Base-by-base conservation (phyloP, 2,888 invertebrate genomes). In the Glyphotaelius pellucidus region DNA sequence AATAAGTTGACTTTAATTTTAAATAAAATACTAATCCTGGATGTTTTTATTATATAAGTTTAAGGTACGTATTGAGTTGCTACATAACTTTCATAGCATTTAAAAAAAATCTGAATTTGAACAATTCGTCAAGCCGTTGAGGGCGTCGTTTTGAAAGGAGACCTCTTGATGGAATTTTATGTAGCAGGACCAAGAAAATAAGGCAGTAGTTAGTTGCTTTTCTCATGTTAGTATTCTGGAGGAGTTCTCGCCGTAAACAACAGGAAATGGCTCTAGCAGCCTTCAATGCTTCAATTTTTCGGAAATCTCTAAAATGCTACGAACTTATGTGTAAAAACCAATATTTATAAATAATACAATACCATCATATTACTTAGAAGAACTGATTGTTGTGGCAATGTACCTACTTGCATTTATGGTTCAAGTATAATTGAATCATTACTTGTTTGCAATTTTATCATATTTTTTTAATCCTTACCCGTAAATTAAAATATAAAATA, bases 391-490 rank as follows among this genome's bases (percentile, higher is more conserved):
- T 25, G 67, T 67, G 67, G 67, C 25, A 67, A 81, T 90, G 90
- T 90, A 90, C 90, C 90, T 90, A 83, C 47, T 90, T 90, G 90
- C 90, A 81, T 90, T 90, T 90, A 83, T 83, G 90, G 52, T 90
- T 90, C 83, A 90, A 90, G 31, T n/a, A 83, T 90, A 25, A 67
- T 90, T 90, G 83, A 90, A 81, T 90, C 83, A 90, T 90, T 83
- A 90, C 67, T 67, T 67, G 47, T 81, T 31, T 83, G 83, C 90
- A 90, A 47, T 38, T n/a, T 90, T 83, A 67, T 67, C 7, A 67
- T 67, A 67, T n/a, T 30, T 80, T 47, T 83, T 35, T 83, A 32
- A 32, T 35, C 25, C 19, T 32, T 83, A 83, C 83, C 35, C 35
- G 25, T 83, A 83, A 83, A 35, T 83, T 83, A 35, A 35, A 25